Evolutionary conservation across 1,140 invertebrate species (phyloP), one percentile per base, ranked within the genome.

Genomic region (Halictus rubicundus): DNA sequence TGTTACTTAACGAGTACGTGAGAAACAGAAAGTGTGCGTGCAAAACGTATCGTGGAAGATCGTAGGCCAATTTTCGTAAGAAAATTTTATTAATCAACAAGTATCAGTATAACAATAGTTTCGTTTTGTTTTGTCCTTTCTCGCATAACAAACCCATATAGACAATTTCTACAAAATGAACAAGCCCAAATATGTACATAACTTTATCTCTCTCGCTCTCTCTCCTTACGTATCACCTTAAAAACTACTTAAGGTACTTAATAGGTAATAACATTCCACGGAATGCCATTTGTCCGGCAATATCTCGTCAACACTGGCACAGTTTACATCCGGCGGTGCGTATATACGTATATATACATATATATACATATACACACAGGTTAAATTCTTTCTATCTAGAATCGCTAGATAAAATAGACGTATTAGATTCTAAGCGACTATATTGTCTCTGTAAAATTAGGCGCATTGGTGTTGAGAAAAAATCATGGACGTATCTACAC

Each of bases 71-170:
- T 92, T 88, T 91, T 91, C 82, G 75, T 91, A 90, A 88, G 87
- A 91, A 92, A 91, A 91, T 89, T 92, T 92, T 92, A 92, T 92
- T 92, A 91, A 91, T 87, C 87, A 91, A 92, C 90, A 91, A 66
- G 83, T 91, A 88, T 81, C 64, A 77, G 77, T 87, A 81, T 83
- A 91, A 91, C 87, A 90, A 91, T 85, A 90, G 80, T 89, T 87
- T 86, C 70, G 49, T 72, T 81, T 79, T 81, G 57, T 81, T 78
- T 65, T 70, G 74, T 78, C 80, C 60, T 81, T 84, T 90, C 85
- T 92, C 88, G 89, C 88, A 91, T 91, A 91, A 92, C 89, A 90
- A 91, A 90, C 88, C 91, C 91, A 91, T 91, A 87, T 78, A 90
- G 83, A 88, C 46, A 32, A 54, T 87, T 57, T 84, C 81, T 82